Evolutionary conservation across 2,113 vertebrate genomes (phyloP), one percentile per base, ranked within the genome.

Genomic region (Todiramphus chloris): DNA sequence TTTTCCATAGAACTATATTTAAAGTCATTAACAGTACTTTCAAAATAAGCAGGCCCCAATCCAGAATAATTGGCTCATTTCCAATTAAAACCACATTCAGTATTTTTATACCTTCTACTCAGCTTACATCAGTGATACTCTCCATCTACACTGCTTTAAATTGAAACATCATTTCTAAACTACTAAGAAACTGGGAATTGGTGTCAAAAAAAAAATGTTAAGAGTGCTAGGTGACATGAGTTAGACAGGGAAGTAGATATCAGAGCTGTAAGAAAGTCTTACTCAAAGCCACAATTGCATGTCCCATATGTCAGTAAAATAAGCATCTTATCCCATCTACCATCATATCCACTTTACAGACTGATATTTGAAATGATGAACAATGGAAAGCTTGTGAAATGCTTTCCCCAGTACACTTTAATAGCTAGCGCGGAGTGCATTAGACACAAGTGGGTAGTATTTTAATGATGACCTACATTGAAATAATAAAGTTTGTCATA

Each of bases 301-400:
- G 59, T 75, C 51, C 82, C 27, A 74, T 75, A 77, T 44, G 59
- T 86, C 92, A 94, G 74, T 76, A 83, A 85, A 92, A 94, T 64
- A 97, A 94, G 73, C 21, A 75, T 48, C 76, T 93, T 81, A 92
- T 86, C 66, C 66, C 41, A 85, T 13, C 56, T 75, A 87, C 46
- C 46, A 8, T 89, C 87, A 86, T 60, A 91, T 31, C 74, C 33
- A 94, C 78, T 97, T 95, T 93, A 87, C 63, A 74, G 68, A 85
- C 30, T 76, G 87, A 86, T 94, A 31, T 20, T 83, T 95, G 91
- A 95, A 95, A 93, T 75, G 10, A 82, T 76, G 91, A 93, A 88
- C 74, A 93, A 77, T 77, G 79, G 48, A 87, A 67, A 56, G 64
- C 23, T 89, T 86, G 37, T 63, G 83, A 89, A 96, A 72, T 94